Evolutionary conservation across 1,140 invertebrate species (phyloP), one percentile per base, ranked within the genome.

Genomic region (Drosophila paulistorum): DNA sequence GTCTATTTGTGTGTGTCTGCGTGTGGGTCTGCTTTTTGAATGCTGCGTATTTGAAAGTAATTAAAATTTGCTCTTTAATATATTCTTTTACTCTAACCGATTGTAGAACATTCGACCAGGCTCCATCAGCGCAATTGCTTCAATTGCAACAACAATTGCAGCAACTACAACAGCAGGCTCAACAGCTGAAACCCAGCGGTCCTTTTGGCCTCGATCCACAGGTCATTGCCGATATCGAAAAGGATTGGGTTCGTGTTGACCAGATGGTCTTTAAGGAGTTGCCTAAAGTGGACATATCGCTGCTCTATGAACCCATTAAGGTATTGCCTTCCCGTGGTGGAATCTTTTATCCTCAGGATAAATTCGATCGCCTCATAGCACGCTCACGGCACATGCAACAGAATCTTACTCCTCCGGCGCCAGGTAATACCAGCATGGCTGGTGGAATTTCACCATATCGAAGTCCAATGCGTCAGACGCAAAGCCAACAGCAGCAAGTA

Each of bases 201-300:
- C 95, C 95, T 7, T 96, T 96, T 86, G 94, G 95, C 11, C 87
- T 96, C 17, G 95, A 96, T 81, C 94, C 95, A 17, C 93, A 95
- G 55, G 93, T 96, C 26, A 93, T 96, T 73, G 93, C 94, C 17
- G 93, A 93, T 72, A 93, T 95, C 26, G 95, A 95, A 81, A 91
- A 89, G 48, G 90, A 89, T 63, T 90, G 91, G 91, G 80, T 83
- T 13, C 85, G 80, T 33, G 86, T 73, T 33, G 92, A 89, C 78
- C 90, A 91, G 69, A 89, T 90, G 54, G 79, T 77, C 20, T 90
- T 92, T 33, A 84, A 93, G 62, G 92, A 93, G 48, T 85, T 93
- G 5, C 91, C 92, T 0, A 92, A 91, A 63, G 90, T 93, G 3
- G 94, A 94, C 80, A 91, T 93, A 20, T 93, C 93, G 69, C 93